A percentile compares a stretch with the other conserved stretches of the same genome.
These are phyloP conservation scores for Podarcis siculus DNA, from an alignment of 2,797 vertebrate genomes.

Conservation along the genomic window DNA sequence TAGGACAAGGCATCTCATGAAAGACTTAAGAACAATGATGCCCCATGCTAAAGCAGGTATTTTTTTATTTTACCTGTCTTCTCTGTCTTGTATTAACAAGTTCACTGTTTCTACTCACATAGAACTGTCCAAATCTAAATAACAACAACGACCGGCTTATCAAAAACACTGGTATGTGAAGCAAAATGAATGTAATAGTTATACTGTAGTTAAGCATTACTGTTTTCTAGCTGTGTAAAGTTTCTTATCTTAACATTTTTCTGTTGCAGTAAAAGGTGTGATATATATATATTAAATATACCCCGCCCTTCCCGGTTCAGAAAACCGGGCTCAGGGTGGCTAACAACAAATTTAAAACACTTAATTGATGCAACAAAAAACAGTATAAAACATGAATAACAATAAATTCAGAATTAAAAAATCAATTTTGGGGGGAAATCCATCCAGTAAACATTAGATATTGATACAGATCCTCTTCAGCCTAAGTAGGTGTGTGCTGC, in stretches of 20 bases:
- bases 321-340: too few relatives aligned
- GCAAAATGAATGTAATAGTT: not conserved
- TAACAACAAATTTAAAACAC: too few relatives aligned
- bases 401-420: too few relatives aligned
- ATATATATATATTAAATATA: too few relatives aligned
- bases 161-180: not conserved
- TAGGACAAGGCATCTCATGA: constrained; percentile 95
- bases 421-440: too few relatives aligned
- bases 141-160: not conserved
- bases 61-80: not conserved
- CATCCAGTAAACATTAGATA: too few relatives aligned
- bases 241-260: not conserved
- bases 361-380: too few relatives aligned
- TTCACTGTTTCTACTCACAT: not conserved
- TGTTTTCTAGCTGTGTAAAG: not conserved
- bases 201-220: not conserved
- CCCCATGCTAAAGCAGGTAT: constrained; percentile 95
- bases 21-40: constrained; percentile 92
- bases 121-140: not conserved
- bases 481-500: not conserved
- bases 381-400: too few relatives aligned
- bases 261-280: not conserved
- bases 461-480: not conserved
- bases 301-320: too few relatives aligned
- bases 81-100: not conserved